These are phyloP conservation scores for Rhinolophus ferrumequinum DNA, from an alignment of 2,113 vertebrate species.

Conservation along the genomic window DNA sequence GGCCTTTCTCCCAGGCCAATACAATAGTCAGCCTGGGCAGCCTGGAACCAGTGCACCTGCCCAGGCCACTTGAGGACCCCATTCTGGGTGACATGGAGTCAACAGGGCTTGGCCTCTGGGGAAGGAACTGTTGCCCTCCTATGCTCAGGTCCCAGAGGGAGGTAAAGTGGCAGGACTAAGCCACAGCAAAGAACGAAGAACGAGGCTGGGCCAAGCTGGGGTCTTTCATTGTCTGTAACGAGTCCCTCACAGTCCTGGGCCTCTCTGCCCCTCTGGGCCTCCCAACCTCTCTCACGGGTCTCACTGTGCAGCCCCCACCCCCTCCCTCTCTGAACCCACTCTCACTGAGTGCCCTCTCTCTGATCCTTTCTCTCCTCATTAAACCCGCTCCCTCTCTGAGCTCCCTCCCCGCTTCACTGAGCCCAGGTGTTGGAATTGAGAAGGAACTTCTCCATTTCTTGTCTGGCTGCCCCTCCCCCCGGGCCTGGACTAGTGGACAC, in stretches of 20 bases:
- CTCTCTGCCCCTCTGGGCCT: neutral
- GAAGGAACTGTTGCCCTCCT: neutral
- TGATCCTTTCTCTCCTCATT: neutral
- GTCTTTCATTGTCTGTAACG: neutral
- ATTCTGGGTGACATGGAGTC: neutral
- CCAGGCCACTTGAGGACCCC: neutral
- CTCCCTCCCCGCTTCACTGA: neutral
- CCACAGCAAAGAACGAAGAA: neutral
- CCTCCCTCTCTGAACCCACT: neutral
- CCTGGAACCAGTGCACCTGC: neutral
- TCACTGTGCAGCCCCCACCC: neutral
- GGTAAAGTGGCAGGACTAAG: neutral
- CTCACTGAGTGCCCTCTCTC: neutral
- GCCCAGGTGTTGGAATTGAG: neutral
- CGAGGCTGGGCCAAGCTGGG: neutral
- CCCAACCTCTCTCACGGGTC: neutral
- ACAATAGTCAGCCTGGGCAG: neutral
- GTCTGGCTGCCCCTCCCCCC: neutral
- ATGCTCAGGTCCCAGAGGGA: neutral
- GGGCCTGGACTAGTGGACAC: neutral
- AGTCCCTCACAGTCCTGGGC: neutral
- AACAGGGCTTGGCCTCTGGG: neutral
- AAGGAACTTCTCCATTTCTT: neutral
- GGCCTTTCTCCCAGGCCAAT: neutral
- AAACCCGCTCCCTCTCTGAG: neutral